Conservation (phyloP, 2,113 vertebrate species). For the Acanthisitta chloris region DNA sequence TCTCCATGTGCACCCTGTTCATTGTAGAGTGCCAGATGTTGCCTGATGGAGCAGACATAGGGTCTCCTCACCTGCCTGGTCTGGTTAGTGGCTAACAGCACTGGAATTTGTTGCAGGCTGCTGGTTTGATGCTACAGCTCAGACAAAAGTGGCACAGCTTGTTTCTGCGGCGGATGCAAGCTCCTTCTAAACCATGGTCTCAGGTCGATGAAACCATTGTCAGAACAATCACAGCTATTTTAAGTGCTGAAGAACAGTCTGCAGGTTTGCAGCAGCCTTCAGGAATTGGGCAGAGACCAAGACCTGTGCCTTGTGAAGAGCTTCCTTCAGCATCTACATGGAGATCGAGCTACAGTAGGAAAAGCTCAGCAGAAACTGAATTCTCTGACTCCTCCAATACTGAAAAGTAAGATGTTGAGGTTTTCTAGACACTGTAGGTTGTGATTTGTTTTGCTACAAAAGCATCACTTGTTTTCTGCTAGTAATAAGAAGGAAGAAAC, state of each 20-base stretch:
- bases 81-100: background rate
- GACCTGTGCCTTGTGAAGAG: conserved; percentile 83
- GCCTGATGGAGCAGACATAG: background rate
- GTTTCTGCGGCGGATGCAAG: conserved; percentile 84
- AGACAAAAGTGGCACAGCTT: conserved; percentile 92
- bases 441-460: background rate
- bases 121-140: conserved; percentile 82
- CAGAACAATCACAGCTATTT: conserved; percentile 81
- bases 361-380: conserved; percentile 68
- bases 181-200: conserved; percentile 87
- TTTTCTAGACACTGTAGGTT: background rate
- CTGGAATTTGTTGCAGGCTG: conserved; percentile 75
- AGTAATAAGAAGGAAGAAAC: background rate
- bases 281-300: conserved; percentile 92
- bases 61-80: background rate
- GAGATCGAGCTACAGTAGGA: conserved; percentile 70
- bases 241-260: conserved; percentile 85
- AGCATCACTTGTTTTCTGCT: background rate
- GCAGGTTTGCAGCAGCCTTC: conserved; percentile 88
- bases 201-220: conserved; percentile 86
- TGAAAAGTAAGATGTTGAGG: conserved; percentile 74
- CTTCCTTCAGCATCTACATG: conserved; percentile 67
- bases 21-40: background rate
- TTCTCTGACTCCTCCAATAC: conserved; percentile 51
- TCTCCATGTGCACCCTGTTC: background rate